Base-by-base conservation (phyloP, 2,797 vertebrate species). In the Avahi laniger region DNA sequence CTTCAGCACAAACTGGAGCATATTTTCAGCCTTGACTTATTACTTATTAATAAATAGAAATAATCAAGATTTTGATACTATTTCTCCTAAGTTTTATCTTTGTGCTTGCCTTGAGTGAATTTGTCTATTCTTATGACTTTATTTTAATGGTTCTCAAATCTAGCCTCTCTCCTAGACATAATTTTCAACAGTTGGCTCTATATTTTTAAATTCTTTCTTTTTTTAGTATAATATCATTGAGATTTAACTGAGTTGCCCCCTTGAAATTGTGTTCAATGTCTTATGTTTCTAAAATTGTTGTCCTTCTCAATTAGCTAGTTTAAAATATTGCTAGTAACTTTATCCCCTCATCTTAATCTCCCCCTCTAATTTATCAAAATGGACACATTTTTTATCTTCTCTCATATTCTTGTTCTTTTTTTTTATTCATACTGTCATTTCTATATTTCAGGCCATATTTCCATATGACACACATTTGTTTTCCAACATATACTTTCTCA, bases 71-170 rank as follows among this genome's bases (percentile, higher is more conserved):
- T 91, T 48, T 82, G 17, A 61, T 67, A 69, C 26, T 7, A 57
- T 79, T 14, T 61, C 20, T 83, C 26, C 94, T 72, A 73, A 17
- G 5, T 93, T 95, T 89, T 88, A n/a, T 57, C 26, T 95, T 91
- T 83, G 63, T 0, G 52, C 7, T 82, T 38, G 12, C 0, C 5
- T 48, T 79, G 35, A 82, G 65, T 38, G 13, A 67, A 61, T 72
- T 82, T 94, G 8, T 97, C n/a, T 96, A 30, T 87, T 92, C 26
- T 89, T 94, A 38, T 26, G 30, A 82, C 35, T 94, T 81, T 48
- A 41, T 92, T 18, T 87, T 80, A 86, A n/a, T 87, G 52, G 30
- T 1, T 79, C 7, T 87, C 33, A 89, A 38, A 43, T 61, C n/a
- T 85, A 94, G 24, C 54, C 7, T 61, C 5, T 82, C 54, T 78